These are phyloP conservation scores for Oryzias javanicus DNA, from an alignment of 2,113 vertebrate genomes.

Conservation along the genomic window DNA sequence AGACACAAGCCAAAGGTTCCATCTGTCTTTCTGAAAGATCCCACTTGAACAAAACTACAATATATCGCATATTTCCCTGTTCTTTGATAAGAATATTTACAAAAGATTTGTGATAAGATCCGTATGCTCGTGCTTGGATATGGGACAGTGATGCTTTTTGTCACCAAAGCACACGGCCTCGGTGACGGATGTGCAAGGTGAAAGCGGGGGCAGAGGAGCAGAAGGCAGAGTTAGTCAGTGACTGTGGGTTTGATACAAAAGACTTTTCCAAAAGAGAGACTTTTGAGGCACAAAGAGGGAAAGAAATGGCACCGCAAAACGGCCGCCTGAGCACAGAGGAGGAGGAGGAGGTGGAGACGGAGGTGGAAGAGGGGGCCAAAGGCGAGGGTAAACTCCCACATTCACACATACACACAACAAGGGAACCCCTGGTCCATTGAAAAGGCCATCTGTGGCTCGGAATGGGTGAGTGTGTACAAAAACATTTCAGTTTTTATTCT, in stretches of 20 bases:
- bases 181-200: slow-evolving; percentile 53
- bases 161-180: neutral
- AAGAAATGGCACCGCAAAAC: slow-evolving; percentile 73
- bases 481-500: slow-evolving; percentile 72
- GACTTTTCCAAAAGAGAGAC: slow-evolving; percentile 64
- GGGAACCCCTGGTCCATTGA: slow-evolving; percentile 73
- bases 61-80: neutral
- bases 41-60: neutral
- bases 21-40: neutral
- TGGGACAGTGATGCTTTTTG: slow-evolving; percentile 2
- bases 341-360: slow-evolving; percentile 38
- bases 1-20: neutral
- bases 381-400: slow-evolving; percentile 69
- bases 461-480: slow-evolving; percentile 68
- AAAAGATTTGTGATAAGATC: neutral
- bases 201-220: slow-evolving; percentile 72
- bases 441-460: slow-evolving; percentile 83
- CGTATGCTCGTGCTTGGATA: neutral
- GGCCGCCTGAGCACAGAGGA: slow-evolving; percentile 67
- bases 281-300: slow-evolving; percentile 78
- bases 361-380: slow-evolving; percentile 44
- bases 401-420: slow-evolving; percentile 62
- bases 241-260: slow-evolving; percentile 69
- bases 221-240: slow-evolving; percentile 69
- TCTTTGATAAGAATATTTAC: neutral